Base-by-base conservation (phyloP, 2,113 vertebrate genomes). In the Callipepla squamata region DNA sequence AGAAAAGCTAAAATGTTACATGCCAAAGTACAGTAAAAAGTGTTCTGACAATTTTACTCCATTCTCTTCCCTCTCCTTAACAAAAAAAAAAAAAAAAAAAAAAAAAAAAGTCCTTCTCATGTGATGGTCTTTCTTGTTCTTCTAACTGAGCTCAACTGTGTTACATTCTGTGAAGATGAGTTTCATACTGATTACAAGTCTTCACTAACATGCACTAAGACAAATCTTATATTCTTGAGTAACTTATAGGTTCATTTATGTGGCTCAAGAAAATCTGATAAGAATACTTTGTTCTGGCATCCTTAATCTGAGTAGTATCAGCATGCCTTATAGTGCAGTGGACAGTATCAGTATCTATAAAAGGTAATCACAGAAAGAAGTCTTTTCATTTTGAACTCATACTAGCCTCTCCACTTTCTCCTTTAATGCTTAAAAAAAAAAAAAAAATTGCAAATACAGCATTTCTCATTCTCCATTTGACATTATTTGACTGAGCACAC, bases 391-490 rank as follows among this genome's bases (percentile, higher is more conserved):
- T 50, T 63, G 80, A 34, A 84, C 92, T 51, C 87, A 79, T 87
- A 22, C 61, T 25, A 96, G 72, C 55, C 87, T 48, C 88, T 88
- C 17, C 4, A 47, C 4, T 59, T 87, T 85, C 90, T 89, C 82
- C 93, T 89, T 90, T 87, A 73, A 88, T 51, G 59, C 34, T 95
- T 94, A 96, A 38, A 79, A 95, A 94, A 83, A 13, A 23, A 50
- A 50, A 25, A 9, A 47, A 9, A 47, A 74, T 95, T 95, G 34
- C 38, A 95, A 85, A 95, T 21, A 84, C 4, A 45, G 2, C 1
- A 90, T 94, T 95, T 96, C 85, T 95, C 73, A 93, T 97, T 95
- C 67, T 91, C 95, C 78, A 74, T 81, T 62, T 92, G 94, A 82
- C 95, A 96, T 93, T 94, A 84, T 59, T 55, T 81, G 84, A 16